Conservation (phyloP, 2,888 invertebrate genomes). For the Petrolisthes manimaculis region DNA sequence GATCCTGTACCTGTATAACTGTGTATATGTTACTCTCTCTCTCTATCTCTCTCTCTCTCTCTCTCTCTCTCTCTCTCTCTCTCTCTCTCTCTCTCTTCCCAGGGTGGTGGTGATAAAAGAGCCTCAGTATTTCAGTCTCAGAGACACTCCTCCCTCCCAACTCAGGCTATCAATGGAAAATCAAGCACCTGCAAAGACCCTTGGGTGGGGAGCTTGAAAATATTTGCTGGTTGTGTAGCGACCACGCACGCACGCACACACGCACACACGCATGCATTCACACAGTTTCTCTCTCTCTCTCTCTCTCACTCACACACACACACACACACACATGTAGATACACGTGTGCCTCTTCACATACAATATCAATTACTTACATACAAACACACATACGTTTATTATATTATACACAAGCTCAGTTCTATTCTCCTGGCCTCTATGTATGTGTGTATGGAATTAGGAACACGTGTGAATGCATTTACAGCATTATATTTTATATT, state of each 20-base stretch:
- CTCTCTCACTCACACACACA: constrained; percentile 10
- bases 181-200: constrained; percentile 12
- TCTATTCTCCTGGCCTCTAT: too few relatives aligned
- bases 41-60: too few relatives aligned
- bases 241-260: constrained; percentile 20
- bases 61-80: too few relatives aligned
- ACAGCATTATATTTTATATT: too few relatives aligned
- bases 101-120: constrained; percentile 11
- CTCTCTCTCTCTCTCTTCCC: too few relatives aligned
- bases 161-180: constrained; percentile 8
- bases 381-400: background rate
- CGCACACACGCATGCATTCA: constrained; percentile 36
- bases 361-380: constrained; percentile 6
- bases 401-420: too few relatives aligned
- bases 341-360: constrained; percentile 18
- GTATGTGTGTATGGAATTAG: too few relatives aligned
- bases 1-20: too few relatives aligned
- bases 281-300: constrained; percentile 28
- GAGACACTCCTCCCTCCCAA: background rate
- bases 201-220: background rate
- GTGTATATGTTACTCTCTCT: too few relatives aligned
- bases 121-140: background rate
- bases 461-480: too few relatives aligned
- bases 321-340: constrained; percentile 35
- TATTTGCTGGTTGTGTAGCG: background rate